Evolutionary conservation across 2,797 vertebrate species (phyloP).

Genomic region (Holocentrus rufus): DNA sequence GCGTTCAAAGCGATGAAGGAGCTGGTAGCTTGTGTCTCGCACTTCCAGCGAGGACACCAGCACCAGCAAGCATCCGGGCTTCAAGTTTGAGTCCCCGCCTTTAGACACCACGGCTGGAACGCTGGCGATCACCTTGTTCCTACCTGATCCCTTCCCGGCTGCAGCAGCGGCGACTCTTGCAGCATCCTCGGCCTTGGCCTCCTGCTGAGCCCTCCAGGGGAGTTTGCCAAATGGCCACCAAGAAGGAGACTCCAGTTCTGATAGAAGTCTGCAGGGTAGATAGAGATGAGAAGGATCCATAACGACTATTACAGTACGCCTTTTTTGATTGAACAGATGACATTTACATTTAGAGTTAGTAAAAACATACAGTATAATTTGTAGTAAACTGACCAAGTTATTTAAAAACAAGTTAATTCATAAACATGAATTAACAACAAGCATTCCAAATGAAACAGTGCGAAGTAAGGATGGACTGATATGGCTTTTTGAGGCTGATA

Average conservation of each 20-base stretch:
- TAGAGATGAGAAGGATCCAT: neutral
- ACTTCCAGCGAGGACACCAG: conserved; percentile 88
- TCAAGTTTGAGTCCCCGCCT: conserved; percentile 79
- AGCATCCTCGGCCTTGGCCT: conserved; percentile 75
- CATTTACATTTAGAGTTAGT: too few species aligned
- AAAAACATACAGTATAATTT: too few species aligned
- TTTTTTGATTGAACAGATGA: neutral
- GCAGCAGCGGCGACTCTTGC: conserved; percentile 66
- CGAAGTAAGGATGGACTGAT: too few species aligned
- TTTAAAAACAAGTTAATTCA: neutral
- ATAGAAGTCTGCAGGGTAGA: conserved; percentile 83
- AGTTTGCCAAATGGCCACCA: conserved; percentile 95
- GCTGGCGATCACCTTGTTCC: conserved; percentile 81
- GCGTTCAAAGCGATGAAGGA: conserved; percentile 86
- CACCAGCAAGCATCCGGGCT: conserved; percentile 85
- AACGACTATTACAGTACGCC: neutral
- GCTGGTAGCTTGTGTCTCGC: conserved; percentile 77
- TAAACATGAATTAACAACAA: conserved; percentile 7
- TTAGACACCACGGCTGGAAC: conserved; percentile 88
- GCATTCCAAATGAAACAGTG: neutral
- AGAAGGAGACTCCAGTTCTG: conserved; percentile 90
- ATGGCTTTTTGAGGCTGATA: too few species aligned
- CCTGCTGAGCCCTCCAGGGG: conserved; percentile 84
- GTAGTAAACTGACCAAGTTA: neutral
- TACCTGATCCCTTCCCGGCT: conserved; percentile 58